These are phyloP conservation scores for Camelus bactrianus DNA, from an alignment of 2,113 vertebrate genomes.

Conservation along the genomic window DNA sequence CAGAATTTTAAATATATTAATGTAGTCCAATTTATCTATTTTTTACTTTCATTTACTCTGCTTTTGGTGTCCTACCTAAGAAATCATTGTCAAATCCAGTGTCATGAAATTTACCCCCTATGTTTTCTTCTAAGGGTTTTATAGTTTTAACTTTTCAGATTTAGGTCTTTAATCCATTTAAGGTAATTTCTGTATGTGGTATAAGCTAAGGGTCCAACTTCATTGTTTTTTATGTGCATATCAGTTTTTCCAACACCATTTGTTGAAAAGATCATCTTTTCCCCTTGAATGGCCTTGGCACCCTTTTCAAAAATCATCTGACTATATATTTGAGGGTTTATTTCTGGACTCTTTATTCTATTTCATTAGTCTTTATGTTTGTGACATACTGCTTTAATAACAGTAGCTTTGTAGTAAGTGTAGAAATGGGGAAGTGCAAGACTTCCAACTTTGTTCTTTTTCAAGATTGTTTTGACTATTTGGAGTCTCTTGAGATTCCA, in stretches of 20 bases:
- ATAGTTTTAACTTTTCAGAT: not conserved
- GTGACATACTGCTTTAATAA: not conserved
- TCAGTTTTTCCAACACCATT: not conserved
- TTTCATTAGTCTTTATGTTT: not conserved
- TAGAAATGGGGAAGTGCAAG: not conserved
- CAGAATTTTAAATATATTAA: not conserved
- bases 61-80: not conserved
- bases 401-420: not conserved
- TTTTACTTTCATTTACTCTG: not conserved
- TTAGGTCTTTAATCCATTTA: not conserved
- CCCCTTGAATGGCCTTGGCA: not conserved
- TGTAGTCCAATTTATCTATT: not conserved
- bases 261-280: not conserved
- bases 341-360: not conserved
- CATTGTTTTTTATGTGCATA: not conserved
- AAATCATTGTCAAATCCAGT: not conserved
- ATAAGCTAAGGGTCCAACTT: not conserved
- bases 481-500: not conserved
- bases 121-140: not conserved
- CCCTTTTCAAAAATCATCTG: not conserved
- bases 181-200: not conserved
- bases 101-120: not conserved
- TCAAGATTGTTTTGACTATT: not conserved
- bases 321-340: not conserved
- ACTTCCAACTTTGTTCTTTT: not conserved